These are phyloP conservation scores for Phaedon cochleariae DNA, from an alignment of 2,888 invertebrate genomes.

Conservation along the genomic window DNA sequence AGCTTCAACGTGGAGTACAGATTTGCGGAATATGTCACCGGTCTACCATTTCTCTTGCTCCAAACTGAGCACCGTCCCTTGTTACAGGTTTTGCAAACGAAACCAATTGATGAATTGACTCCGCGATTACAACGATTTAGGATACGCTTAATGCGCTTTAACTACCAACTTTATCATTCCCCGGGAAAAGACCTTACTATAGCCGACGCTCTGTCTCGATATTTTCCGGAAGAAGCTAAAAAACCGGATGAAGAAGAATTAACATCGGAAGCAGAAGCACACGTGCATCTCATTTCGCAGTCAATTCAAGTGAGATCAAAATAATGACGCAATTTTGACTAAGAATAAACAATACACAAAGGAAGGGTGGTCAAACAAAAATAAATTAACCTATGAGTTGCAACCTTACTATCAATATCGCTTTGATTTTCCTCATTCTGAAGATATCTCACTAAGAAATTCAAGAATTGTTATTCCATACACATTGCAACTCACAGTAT, in stretches of 20 bases:
- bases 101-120: constrained; percentile 26
- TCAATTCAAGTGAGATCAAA: neutral
- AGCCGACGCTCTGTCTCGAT: neutral
- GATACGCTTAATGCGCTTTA: constrained; percentile 17
- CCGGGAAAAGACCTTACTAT: neutral
- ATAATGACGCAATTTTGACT: neutral
- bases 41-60: constrained; percentile 1
- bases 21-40: constrained; percentile 19
- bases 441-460: neutral
- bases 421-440: neutral
- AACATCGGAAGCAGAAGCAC: neutral
- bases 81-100: constrained; percentile 23
- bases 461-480: neutral
- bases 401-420: neutral
- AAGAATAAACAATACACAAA: neutral
- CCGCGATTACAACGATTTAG: constrained; percentile 24
- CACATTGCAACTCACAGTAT: neutral
- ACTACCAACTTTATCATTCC: neutral
- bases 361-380: neutral
- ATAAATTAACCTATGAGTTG: neutral
- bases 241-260: neutral
- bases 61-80: constrained; percentile 28
- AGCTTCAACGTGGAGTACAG: constrained; percentile 18
- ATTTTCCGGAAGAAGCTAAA: neutral
- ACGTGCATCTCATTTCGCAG: neutral